A percentile compares a stretch with the other conserved stretches of the same genome.
These are phyloP conservation scores for Smutsia gigantea DNA, from an alignment of 2,797 vertebrate species.

Conservation along the genomic window DNA sequence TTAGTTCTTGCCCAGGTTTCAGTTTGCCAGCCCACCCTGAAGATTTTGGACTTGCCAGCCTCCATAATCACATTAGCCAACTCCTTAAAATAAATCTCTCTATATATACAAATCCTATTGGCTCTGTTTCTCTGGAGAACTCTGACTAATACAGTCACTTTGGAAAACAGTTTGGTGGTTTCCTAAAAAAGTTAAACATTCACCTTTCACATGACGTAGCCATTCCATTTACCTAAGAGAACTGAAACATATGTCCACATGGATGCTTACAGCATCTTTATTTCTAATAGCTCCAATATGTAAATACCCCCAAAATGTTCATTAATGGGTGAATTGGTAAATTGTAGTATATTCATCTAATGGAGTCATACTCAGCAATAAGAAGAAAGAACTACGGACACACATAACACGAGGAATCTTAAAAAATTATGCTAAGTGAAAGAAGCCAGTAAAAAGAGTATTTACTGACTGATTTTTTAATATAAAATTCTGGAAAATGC, in stretches of 20 bases:
- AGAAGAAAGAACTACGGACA: not conserved
- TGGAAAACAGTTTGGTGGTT: not conserved
- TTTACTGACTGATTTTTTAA: not conserved
- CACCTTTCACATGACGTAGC: not conserved
- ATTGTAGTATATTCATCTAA: not conserved
- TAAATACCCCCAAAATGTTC: not conserved
- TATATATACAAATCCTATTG: not conserved
- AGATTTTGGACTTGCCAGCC: not conserved
- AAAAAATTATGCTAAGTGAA: not conserved
- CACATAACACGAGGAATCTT: not conserved
- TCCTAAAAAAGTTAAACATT: conserved; percentile 19
- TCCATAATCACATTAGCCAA: not conserved
- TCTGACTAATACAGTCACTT: not conserved
- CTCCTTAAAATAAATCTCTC: not conserved
- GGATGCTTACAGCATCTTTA: not conserved
- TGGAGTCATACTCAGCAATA: not conserved
- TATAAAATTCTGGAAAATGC: not conserved
- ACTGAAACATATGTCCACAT: not conserved
- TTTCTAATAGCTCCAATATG: not conserved
- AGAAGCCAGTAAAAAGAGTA: not conserved
- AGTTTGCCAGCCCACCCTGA: not conserved
- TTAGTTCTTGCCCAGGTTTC: not conserved
- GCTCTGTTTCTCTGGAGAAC: not conserved
- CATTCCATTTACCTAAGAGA: not conserved
- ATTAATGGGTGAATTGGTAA: not conserved